Evolutionary conservation across 2,113 vertebrate genomes (phyloP), one percentile per base, ranked within the genome.

Genomic region (Labeo catla): DNA sequence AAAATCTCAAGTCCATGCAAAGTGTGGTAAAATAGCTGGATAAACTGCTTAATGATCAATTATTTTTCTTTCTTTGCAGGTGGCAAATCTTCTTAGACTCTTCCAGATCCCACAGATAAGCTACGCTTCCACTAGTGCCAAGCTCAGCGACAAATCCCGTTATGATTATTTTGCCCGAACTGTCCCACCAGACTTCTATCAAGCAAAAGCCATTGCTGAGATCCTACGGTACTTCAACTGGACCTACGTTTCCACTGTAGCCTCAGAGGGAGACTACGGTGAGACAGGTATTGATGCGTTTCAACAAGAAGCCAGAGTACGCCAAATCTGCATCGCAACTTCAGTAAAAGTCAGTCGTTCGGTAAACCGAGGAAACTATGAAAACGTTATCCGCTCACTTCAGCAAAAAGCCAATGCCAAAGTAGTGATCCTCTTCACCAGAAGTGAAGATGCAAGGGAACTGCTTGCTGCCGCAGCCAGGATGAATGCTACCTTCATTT

Each of bases 81-180:
- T 99, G 90, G 98, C 98, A 94, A 99, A 99, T 92, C 95, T 99
- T 52, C 94, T 99, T 68, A 91, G 98, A 84, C 96, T 99, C 72
- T 99, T 99, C 92, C 98, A 99, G 93, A 99, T 99, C 89, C 98
- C 98, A 0, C 98, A 99, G 95, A 98, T 99, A 93, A 99, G 98
- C 94, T 99, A 99, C 0, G 98, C 98, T 36, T 99, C 98, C 81
- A 99, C 98, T 88, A 99, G 98, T 1, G 98, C 98, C 92, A 99
- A 99, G 91, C 96, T 99, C 86, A 99, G 98, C 0, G 98, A 99
- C 94, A 99, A 99, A 91, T 96, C 96, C 34, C 98, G 98, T 82
- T 99, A 99, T 0, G 98, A 99, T 91, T 99, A 97, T 92, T 99
- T 99, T 0, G 98, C 98, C 63, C 97, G 98, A 76, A 99, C 98